Evolutionary conservation across 2,888 invertebrate genomes (phyloP).

Genomic region (Penaeus monodon): DNA sequence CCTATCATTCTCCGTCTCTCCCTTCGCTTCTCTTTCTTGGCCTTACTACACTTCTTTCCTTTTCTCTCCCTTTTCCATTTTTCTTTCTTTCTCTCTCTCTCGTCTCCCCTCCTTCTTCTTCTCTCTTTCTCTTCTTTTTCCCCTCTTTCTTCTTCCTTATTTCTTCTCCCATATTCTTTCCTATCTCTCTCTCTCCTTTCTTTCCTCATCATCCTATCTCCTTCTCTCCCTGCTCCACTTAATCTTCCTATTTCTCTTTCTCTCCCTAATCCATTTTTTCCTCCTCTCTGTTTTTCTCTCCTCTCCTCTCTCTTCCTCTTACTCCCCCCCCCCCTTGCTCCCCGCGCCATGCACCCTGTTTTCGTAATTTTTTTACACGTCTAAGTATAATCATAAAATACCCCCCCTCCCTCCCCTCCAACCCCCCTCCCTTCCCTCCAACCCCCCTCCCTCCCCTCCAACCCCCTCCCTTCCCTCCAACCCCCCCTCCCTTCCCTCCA

Average conservation of each 20-base stretch:
- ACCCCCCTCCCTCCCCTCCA: too few species aligned
- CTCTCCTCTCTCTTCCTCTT: not conserved
- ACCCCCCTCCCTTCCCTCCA: too few species aligned
- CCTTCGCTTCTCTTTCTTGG: too few species aligned
- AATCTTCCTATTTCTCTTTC: not conserved
- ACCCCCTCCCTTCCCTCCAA: not conserved
- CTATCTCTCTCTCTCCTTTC: not conserved
- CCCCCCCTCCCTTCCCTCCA: not conserved
- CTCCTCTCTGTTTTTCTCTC: not conserved
- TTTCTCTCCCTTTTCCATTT: not conserved
- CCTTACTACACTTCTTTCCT: not conserved
- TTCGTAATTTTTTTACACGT: too few species aligned
- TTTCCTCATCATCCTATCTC: not conserved
- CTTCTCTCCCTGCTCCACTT: not conserved
- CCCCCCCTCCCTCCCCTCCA: too few species aligned
- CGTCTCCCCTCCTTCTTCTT: not conserved
- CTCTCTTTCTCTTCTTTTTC: too few species aligned
- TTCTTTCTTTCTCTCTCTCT: not conserved
- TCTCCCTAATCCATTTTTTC: not conserved
- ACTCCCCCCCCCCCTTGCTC: not conserved
- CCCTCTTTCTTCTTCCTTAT: not conserved
- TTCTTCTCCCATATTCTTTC: not conserved
- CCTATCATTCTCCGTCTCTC: not conserved
- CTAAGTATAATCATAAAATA: too few species aligned
- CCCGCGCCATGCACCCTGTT: too few species aligned